Conservation (phyloP, 2,888 invertebrate genomes). For the Anorthoa munda region DNA sequence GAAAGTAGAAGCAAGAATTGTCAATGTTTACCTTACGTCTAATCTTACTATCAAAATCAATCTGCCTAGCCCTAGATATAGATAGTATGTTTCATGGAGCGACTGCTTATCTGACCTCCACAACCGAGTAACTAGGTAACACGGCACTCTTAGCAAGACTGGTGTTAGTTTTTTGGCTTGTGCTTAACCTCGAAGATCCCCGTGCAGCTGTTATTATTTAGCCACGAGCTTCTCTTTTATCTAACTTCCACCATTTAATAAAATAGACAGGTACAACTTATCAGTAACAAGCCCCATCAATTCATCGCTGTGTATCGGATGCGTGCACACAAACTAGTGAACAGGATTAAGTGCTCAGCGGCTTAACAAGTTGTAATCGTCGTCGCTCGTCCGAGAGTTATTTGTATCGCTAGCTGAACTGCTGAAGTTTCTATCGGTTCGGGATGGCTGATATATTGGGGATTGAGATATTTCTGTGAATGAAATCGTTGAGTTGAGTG, state of each 20-base stretch:
- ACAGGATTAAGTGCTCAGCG: constrained; percentile 58
- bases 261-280: constrained; percentile 13
- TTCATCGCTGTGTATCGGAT: constrained; percentile 31
- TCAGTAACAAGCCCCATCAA: constrained; percentile 25
- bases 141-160: too few relatives aligned
- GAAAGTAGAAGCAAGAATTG: too few relatives aligned
- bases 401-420: constrained; percentile 41
- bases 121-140: too few relatives aligned
- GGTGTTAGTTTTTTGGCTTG: too few relatives aligned
- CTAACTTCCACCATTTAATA: background rate
- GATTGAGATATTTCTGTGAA: constrained; percentile 24
- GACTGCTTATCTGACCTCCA: too few relatives aligned
- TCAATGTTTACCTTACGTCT: too few relatives aligned
- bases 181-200: too few relatives aligned
- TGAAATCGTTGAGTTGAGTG: background rate
- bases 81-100: too few relatives aligned
- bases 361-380: constrained; percentile 62
- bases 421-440: constrained; percentile 32
- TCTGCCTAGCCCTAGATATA: too few relatives aligned
- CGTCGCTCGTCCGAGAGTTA: constrained; percentile 40
- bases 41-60: too few relatives aligned
- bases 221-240: background rate
- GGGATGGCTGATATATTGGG: constrained; percentile 23
- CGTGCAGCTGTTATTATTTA: too few relatives aligned
- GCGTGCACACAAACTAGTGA: constrained; percentile 60